Percentiles rank a stretch among this genome's conserved stretches.
These are phyloP conservation scores for Sclerurus mexicanus DNA, from an alignment of 2,113 vertebrate genomes.

Conservation along the genomic window DNA sequence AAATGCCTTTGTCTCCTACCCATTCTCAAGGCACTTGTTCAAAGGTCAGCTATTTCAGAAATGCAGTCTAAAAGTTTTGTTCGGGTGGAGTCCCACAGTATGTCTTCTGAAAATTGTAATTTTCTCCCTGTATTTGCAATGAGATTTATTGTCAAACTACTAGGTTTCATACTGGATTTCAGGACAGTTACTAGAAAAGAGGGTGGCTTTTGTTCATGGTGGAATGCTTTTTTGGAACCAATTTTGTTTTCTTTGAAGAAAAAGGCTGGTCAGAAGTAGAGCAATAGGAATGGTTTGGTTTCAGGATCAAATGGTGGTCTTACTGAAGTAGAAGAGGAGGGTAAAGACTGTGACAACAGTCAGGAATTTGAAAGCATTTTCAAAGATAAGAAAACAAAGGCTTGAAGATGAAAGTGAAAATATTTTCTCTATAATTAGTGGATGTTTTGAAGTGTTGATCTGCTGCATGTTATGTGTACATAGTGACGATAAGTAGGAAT, in stretches of 20 bases:
- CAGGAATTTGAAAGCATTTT: neutral
- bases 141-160: neutral
- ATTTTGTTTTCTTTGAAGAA: neutral
- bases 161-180: neutral
- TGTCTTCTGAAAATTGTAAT: neutral
- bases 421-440: neutral
- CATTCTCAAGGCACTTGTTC: neutral
- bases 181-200: neutral
- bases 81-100: neutral
- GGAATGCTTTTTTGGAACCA: neutral
- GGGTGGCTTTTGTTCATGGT: neutral
- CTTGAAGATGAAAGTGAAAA: neutral
- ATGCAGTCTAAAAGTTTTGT: neutral
- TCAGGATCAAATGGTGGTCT: neutral
- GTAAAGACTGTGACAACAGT: neutral
- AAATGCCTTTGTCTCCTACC: neutral
- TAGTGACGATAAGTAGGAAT: neutral
- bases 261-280: neutral
- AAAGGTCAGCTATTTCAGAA: neutral
- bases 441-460: neutral
- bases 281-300: neutral
- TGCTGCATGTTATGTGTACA: neutral
- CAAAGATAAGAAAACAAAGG: neutral
- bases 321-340: neutral
- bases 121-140: neutral